Percentiles rank a stretch among this genome's conserved stretches.
Conservation (phyloP, 1,140 invertebrate species). For the Tachypleus tridentatus region DNA sequence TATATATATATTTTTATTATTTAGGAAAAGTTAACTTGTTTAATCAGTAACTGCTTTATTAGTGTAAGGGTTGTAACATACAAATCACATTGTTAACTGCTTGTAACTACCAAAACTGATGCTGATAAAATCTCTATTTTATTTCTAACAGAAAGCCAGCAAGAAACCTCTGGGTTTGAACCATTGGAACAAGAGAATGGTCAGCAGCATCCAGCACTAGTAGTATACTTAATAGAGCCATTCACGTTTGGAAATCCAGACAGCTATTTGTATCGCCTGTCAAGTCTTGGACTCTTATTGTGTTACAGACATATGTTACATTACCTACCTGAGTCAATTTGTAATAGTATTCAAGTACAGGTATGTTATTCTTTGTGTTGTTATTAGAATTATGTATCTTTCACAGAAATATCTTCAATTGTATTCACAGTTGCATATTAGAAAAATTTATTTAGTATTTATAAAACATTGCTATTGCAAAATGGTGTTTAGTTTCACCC, state of each 20-base stretch:
- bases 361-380: background rate
- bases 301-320: conserved; percentile 61
- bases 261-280: conserved; percentile 52
- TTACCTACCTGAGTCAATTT: conserved; percentile 61
- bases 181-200: conserved; percentile 1
- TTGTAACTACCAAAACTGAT: no score
- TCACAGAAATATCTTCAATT: no score
- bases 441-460: conserved; percentile 2
- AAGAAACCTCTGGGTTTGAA: no score
- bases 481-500: background rate
- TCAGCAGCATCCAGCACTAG: conserved; percentile 59
- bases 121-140: no score
- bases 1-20: no score
- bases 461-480: background rate
- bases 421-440: background rate
- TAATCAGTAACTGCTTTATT: no score
- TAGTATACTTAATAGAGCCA: conserved; percentile 93
- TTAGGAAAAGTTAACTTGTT: no score
- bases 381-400: background rate
- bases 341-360: conserved; percentile 70
- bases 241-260: conserved; percentile 51
- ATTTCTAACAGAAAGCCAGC: no score
- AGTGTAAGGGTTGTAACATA: no score
- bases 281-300: conserved; percentile 61
- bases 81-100: no score